Conservation (phyloP, 2,888 invertebrate species). For the Campaea margaritaria region DNA sequence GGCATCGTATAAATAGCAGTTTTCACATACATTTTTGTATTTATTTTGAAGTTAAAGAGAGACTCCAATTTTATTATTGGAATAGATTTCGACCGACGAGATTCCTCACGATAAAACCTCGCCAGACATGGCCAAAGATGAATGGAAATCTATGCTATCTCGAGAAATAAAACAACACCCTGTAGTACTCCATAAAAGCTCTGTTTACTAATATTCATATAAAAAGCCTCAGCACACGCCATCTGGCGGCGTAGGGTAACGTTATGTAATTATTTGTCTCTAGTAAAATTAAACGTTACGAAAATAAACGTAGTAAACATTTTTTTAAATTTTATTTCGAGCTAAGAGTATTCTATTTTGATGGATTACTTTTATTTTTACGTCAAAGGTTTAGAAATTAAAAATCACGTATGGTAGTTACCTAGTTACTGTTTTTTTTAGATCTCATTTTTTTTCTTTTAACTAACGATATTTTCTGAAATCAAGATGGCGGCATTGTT, state of each 20-base stretch:
- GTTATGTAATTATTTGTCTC: constrained; percentile 76
- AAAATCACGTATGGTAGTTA: background rate
- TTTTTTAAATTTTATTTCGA: constrained; percentile 17
- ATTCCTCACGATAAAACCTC: too few relatives aligned
- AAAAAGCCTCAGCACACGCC: constrained; percentile 68
- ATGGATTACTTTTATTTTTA: constrained; percentile 7
- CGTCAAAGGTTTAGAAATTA: background rate
- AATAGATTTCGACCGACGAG: too few relatives aligned
- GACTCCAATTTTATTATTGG: too few relatives aligned
- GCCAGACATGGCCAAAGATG: too few relatives aligned
- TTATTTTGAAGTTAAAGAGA: too few relatives aligned
- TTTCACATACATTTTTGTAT: too few relatives aligned
- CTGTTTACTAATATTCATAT: constrained; percentile 78
- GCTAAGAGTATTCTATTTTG: constrained; percentile 7
- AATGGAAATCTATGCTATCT: background rate
- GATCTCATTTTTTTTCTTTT: too few relatives aligned
- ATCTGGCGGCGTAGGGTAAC: constrained; percentile 66
- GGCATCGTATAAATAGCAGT: too few relatives aligned
- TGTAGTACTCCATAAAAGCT: constrained; percentile 62
- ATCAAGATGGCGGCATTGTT: too few relatives aligned
- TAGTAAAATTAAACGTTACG: constrained; percentile 46
- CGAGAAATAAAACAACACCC: constrained; percentile 46
- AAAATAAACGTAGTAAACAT: constrained; percentile 22
- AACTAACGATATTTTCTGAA: too few relatives aligned
- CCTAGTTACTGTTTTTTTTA: too few relatives aligned